These are phyloP conservation scores for Pomatostomus ruficeps DNA, from an alignment of 2,113 vertebrate species.

Conservation along the genomic window DNA sequence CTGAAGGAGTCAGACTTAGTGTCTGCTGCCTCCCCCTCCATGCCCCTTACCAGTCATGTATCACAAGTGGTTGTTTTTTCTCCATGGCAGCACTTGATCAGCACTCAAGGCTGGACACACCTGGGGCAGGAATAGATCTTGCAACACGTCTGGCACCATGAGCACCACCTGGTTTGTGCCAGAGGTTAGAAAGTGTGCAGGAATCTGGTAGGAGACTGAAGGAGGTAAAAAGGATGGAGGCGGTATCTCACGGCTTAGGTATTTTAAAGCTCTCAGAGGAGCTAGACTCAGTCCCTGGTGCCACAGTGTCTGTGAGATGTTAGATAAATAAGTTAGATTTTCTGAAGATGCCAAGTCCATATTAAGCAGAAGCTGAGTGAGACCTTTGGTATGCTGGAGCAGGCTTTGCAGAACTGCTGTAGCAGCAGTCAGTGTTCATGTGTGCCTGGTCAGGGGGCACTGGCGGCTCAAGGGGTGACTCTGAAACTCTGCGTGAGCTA, in stretches of 20 bases:
- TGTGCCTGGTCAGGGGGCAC: background rate
- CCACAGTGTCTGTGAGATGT: background rate
- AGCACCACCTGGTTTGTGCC: background rate
- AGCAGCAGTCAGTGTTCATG: background rate
- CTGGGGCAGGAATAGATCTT: background rate
- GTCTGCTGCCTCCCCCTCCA: background rate
- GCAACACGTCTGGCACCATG: accelerated
- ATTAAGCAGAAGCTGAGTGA: background rate
- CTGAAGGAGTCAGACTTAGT: background rate
- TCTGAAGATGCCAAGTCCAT: background rate
- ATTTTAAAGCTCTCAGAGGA: background rate
- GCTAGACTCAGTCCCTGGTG: background rate
- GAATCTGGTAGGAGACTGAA: background rate
- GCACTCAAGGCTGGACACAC: background rate
- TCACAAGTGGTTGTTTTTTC: background rate
- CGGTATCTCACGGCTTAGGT: background rate
- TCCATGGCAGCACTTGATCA: background rate
- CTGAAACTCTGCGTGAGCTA: background rate
- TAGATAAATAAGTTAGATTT: background rate
- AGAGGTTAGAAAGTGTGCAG: background rate
- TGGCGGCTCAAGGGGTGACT: background rate
- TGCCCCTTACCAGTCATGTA: background rate
- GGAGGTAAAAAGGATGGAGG: background rate
- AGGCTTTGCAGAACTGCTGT: background rate
- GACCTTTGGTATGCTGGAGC: background rate